These are phyloP conservation scores for Zootermopsis nevadensis DNA, from an alignment of 2,888 invertebrate genomes.

Conservation along the genomic window DNA sequence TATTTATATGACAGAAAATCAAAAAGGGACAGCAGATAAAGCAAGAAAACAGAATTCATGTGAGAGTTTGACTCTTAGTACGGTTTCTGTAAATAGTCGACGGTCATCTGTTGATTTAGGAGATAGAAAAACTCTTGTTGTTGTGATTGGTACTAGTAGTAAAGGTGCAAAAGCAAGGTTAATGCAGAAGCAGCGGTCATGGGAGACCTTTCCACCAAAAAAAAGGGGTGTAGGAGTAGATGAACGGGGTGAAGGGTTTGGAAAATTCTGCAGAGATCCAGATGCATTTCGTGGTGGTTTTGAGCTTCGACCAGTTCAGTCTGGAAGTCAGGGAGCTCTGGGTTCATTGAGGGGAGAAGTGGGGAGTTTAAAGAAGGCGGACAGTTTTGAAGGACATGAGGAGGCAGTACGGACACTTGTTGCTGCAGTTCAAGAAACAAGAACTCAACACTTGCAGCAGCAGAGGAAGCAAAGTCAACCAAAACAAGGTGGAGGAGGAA, in stretches of 20 bases:
- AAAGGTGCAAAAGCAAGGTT: constrained; percentile 56
- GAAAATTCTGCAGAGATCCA: constrained; percentile 58
- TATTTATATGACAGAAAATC: constrained; percentile 63
- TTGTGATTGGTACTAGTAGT: constrained; percentile 63
- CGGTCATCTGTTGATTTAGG: constrained; percentile 66
- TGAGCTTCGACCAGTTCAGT: constrained; percentile 52
- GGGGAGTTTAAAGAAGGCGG: constrained; percentile 68
- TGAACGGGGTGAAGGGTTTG: constrained; percentile 47
- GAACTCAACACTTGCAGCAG: constrained; percentile 61
- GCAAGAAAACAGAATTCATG: constrained; percentile 64
- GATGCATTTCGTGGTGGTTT: constrained; percentile 59
- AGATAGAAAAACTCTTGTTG: constrained; percentile 67
- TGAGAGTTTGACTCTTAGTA: constrained; percentile 66
- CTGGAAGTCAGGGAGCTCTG: constrained; percentile 51
- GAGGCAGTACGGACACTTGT: constrained; percentile 75
- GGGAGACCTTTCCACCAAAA: constrained; percentile 73
- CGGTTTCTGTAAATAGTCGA: constrained; percentile 66
- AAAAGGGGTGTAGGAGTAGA: constrained; percentile 55
- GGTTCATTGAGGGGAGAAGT: constrained; percentile 54
- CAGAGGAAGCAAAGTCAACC: constrained; percentile 62
- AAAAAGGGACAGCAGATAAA: constrained; percentile 56
- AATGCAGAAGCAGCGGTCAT: constrained; percentile 71
- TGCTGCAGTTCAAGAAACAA: constrained; percentile 74
- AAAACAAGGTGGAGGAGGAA: constrained; percentile 50
- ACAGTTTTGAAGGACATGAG: constrained; percentile 77